A percentile compares a stretch with the other conserved stretches of the same genome.
Conservation (phyloP, 2,888 invertebrate genomes). For the Xestia rhomboidea region DNA sequence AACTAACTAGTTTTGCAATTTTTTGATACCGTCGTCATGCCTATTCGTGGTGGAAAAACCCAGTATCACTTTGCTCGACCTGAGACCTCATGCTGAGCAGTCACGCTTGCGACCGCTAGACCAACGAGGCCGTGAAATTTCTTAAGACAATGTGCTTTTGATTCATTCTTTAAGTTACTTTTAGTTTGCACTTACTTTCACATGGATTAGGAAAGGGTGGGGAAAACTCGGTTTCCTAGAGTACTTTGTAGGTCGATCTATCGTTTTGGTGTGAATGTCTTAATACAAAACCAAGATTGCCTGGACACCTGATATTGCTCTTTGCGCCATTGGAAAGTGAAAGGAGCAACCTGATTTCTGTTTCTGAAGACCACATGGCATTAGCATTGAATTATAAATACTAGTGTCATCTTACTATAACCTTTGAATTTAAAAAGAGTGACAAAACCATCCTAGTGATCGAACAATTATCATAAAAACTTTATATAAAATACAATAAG, state of each 20-base stretch:
- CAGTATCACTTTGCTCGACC: too few relatives aligned
- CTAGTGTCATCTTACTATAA: neutral
- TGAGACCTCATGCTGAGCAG: too few relatives aligned
- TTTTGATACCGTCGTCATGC: too few relatives aligned
- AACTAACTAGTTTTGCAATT: too few relatives aligned
- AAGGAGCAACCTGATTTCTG: neutral
- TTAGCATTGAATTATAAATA: neutral
- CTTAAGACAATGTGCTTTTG: neutral
- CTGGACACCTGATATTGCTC: too few relatives aligned
- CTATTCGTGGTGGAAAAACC: too few relatives aligned
- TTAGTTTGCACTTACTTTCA: neutral
- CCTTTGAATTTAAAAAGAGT: neutral
- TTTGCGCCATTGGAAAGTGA: neutral
- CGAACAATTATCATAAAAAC: slow-evolving; percentile 25
- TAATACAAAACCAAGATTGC: too few relatives aligned
- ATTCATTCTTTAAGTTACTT: neutral
- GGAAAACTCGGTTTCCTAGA: neutral
- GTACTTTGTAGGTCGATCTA: too few relatives aligned
- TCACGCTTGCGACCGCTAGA: too few relatives aligned
- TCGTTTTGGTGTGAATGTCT: too few relatives aligned
- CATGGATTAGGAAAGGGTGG: too few relatives aligned
- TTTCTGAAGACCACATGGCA: neutral
- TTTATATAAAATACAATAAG: slow-evolving; percentile 19
- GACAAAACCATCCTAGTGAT: neutral
- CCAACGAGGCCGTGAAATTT: too few relatives aligned